These are phyloP conservation scores for Porites australiensis DNA, from an alignment of 64 coral and sea anemone species.

Conservation along the genomic window DNA sequence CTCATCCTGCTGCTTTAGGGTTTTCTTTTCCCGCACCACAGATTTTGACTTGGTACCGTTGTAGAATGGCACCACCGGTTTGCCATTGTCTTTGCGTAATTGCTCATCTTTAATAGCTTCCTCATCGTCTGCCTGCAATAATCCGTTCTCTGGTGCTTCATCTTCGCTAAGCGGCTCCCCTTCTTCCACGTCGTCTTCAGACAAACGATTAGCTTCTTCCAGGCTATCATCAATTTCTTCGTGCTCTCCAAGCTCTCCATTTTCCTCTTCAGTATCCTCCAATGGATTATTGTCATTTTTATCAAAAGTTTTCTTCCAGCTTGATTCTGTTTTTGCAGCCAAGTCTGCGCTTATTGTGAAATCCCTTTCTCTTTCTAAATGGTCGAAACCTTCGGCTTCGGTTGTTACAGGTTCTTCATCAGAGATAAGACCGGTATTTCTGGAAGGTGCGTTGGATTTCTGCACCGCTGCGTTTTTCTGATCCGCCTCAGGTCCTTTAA, in stretches of 20 bases:
- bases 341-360: neutral
- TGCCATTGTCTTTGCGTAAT: neutral
- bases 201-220: neutral
- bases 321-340: neutral
- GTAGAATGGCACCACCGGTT: conserved; percentile 18
- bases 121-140: neutral
- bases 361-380: neutral
- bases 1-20: conserved; percentile 38
- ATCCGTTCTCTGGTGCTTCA: neutral
- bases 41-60: conserved; percentile 21
- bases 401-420: neutral
- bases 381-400: neutral
- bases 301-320: neutral
- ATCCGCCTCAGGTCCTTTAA: neutral
- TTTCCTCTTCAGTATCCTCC: neutral
- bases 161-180: neutral
- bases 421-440: neutral
- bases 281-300: neutral
- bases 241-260: neutral
- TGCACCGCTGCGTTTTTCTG: neutral
- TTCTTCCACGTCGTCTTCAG: conserved; percentile 6
- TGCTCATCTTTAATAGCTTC: neutral
- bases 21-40: neutral
- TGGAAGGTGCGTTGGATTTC: neutral
- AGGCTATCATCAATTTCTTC: neutral